Evolutionary conservation across 2,113 vertebrate genomes (phyloP), one percentile per base, ranked within the genome.

Genomic region (Phainopepla nitens): DNA sequence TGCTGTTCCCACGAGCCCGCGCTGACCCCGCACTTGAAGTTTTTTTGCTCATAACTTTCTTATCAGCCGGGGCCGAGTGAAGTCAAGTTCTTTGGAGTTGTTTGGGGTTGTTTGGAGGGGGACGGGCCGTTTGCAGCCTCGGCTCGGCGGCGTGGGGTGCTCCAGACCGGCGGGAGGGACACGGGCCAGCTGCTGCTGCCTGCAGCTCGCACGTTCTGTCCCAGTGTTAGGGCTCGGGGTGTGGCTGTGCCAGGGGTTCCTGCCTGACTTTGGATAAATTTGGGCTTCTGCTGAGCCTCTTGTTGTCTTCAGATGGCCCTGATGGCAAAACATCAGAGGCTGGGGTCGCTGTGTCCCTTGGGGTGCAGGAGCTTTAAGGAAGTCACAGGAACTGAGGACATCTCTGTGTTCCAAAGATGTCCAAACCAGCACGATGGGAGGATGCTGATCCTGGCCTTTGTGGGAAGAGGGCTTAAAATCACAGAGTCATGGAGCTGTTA

Each of bases 1-100:
- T 1, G 85, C 83, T 6, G 90, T 97, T 97, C 95, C 96, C 97
- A 96, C 72, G 96, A 91, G 93, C 90, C 84, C 58, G 6, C 1
- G 5, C 82, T 90, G 92, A 96, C 89, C 93, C 62, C 21, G 50
- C 20, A 0, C 58, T 94, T 27, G 33, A 51, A 90, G 84, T 58
- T 70, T 49, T n/a, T 13, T 19, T 17, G n/a, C 72, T 88, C 24
- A 11, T 51, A 80, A 66, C 68, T 61, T 19, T 69, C 86, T 94
- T 96, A 95, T 97, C 90, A 57, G 89, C 44, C 25, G 54, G 42
- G 76, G 72, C 80, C 61, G 50, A 58, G 23, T 0, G 2, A 33
- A 76, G 86, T 53, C 47, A 6, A 60, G 77, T 47, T 86, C 53
- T 61, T 61, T 31, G 61, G 41, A 23, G 62, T 3, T 22, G 3